Base-by-base conservation (phyloP, 1,140 invertebrate genomes). In the Nasonia vitripennis region DNA sequence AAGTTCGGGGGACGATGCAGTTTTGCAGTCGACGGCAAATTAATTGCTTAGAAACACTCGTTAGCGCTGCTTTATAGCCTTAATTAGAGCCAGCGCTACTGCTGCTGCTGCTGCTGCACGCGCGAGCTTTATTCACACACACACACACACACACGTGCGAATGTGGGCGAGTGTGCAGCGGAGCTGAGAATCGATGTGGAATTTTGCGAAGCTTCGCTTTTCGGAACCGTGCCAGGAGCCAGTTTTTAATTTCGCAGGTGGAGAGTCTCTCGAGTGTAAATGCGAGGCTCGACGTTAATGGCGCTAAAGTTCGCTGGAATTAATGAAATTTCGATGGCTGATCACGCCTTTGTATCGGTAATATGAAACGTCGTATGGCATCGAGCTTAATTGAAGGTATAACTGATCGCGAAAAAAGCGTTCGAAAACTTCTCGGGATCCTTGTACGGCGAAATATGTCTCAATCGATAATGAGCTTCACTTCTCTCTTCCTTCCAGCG, bases 41-140 rank as follows among this genome's bases (percentile, higher is more conserved):
- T 83, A 83, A 83, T 75, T 75, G 81, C 81, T 75, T 83, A 83
- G 71, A 62, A 83, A 83, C 81, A 83, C 81, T 83, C 81, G 81
- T 83, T 83, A 77, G 55, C 34, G 81, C 51, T 83, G 73, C 71
- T 83, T 83, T 83, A 83, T 83, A 41, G 81, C 71, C 71, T 83
- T 83, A 83, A 83, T 83, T 83, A 83, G 71, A 37, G 12, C 23
- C 67, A 23, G 75, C 2, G 37, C 34, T 37, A 20, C 27, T 75
- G 74, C n/a, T 70, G 68, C 23, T 73, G 23, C 70, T 73, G 70
- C 17, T 62, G 55, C 55, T 62, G 55, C 55, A 62, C 20, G 55
- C 55, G 55, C 55, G 20, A 20, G 55, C 55, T 62, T n/a, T 62
- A 62, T 62, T n/a, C 55, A 17, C 17, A 17, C 14, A 20, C 55